Percentiles rank a stretch among this genome's conserved stretches.
phyloP scores from a whole-genome alignment of 1,140 invertebrate genomes.

The Sitodiplosis mosellana region DNA sequence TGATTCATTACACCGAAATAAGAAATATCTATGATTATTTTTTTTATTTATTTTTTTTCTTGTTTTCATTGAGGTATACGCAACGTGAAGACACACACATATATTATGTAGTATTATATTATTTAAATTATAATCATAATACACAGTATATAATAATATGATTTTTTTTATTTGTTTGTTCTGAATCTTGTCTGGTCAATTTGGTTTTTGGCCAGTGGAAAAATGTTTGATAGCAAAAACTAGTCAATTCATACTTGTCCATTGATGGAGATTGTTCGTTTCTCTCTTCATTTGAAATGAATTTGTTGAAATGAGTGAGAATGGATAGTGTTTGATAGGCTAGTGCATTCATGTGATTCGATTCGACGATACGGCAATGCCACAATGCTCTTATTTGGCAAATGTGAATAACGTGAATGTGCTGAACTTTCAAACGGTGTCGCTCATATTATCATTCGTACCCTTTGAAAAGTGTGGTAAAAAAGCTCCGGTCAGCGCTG shows the following conservation, averaged over 20 bases:
- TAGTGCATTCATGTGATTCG: not conserved
- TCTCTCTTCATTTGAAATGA: not conserved
- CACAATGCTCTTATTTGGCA: no score
- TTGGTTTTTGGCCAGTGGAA: not conserved
- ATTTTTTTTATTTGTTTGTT: not conserved
- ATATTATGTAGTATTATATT: constrained; percentile 13
- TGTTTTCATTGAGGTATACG: constrained; percentile 23
- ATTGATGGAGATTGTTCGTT: not conserved
- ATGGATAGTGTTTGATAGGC: not conserved
- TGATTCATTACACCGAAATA: not conserved
- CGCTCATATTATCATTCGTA: no score
- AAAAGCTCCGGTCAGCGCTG: not conserved
- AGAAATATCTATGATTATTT: constrained; percentile 1
- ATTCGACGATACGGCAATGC: no score
- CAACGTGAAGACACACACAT: constrained; percentile 27
- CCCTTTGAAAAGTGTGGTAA: no score
- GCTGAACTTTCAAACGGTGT: no score
- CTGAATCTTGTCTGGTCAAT: not conserved
- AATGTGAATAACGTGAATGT: no score
- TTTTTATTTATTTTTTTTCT: constrained; percentile 5
- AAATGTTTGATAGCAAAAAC: not conserved
- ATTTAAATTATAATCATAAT: constrained; percentile 3
- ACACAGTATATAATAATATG: not conserved
- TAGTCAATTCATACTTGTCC: not conserved
- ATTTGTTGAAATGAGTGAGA: not conserved